Evolutionary conservation across 2,888 invertebrate species (phyloP).

Genomic region (Scrobipalpa costella): DNA sequence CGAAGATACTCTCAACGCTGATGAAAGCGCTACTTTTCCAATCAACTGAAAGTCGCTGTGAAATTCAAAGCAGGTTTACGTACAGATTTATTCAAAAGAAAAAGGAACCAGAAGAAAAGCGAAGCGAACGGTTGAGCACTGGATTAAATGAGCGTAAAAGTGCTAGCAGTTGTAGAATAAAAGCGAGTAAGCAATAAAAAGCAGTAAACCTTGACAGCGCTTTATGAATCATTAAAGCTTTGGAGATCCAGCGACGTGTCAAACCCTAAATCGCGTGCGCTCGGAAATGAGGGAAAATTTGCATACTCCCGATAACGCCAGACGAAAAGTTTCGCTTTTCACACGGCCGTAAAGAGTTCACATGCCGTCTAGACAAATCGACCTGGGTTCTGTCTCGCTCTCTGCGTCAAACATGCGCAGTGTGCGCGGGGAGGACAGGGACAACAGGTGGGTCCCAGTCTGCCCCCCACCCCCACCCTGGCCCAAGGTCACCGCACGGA

Average conservation of each 20-base stretch:
- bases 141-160: conserved; percentile 13
- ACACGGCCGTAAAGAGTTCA: conserved; percentile 74
- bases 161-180: conserved; percentile 8
- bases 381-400: conserved; percentile 66
- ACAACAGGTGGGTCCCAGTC: conserved; percentile 64
- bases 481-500: conserved; percentile 77
- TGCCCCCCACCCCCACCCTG: conserved; percentile 28
- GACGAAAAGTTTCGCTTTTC: conserved; percentile 39
- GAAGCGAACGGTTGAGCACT: not conserved
- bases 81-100: conserved; percentile 17
- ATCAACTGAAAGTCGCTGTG: conserved; percentile 13
- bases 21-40: conserved; percentile 22
- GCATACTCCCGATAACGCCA: conserved; percentile 49
- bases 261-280: conserved; percentile 21
- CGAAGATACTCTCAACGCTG: conserved; percentile 12
- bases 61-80: conserved; percentile 22
- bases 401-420: conserved; percentile 74
- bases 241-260: conserved; percentile 14
- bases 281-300: conserved; percentile 37
- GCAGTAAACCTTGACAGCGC: not conserved
- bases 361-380: conserved; percentile 77
- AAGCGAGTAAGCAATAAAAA: not conserved
- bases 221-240: conserved; percentile 11
- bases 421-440: conserved; percentile 49
- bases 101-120: not conserved